Evolutionary conservation across 2,888 invertebrate genomes (phyloP).

Genomic region (Machimus rusticus): DNA sequence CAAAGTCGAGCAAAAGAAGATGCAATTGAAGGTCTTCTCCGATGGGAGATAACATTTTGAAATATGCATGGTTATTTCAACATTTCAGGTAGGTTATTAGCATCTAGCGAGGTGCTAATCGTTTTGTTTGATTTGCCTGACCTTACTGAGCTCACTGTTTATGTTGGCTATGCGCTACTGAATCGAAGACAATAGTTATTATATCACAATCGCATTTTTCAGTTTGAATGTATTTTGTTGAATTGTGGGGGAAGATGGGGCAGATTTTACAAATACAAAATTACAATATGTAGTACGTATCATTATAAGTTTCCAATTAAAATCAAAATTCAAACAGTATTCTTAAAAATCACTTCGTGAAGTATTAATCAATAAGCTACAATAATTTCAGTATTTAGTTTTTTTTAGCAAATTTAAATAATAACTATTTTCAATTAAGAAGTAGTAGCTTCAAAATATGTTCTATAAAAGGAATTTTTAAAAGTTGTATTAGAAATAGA

Average conservation of each 20-base stretch:
- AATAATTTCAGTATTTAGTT: too few relatives aligned
- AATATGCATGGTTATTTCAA: not conserved
- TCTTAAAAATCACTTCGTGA: too few relatives aligned
- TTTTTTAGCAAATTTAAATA: too few relatives aligned
- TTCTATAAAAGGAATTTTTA: too few relatives aligned
- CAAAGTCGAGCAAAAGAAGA: not conserved
- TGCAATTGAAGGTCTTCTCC: not conserved
- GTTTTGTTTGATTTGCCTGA: not conserved
- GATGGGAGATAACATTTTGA: not conserved
- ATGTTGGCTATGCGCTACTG: not conserved
- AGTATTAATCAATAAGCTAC: too few relatives aligned
- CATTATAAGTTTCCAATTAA: too few relatives aligned
- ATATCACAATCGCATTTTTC: not conserved
- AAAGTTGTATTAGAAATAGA: too few relatives aligned
- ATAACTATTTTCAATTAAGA: too few relatives aligned
- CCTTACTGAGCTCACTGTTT: not conserved
- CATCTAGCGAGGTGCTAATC: not conserved
- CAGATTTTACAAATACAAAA: too few relatives aligned
- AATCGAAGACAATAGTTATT: not conserved
- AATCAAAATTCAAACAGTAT: too few relatives aligned
- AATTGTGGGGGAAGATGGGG: not conserved
- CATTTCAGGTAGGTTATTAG: not conserved
- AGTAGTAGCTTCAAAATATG: too few relatives aligned
- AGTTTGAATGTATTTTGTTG: not conserved
- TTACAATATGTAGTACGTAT: too few relatives aligned